Evolutionary conservation across 1,140 invertebrate genomes (phyloP).

Genomic region (Pseudomyrmex sp.): DNA sequence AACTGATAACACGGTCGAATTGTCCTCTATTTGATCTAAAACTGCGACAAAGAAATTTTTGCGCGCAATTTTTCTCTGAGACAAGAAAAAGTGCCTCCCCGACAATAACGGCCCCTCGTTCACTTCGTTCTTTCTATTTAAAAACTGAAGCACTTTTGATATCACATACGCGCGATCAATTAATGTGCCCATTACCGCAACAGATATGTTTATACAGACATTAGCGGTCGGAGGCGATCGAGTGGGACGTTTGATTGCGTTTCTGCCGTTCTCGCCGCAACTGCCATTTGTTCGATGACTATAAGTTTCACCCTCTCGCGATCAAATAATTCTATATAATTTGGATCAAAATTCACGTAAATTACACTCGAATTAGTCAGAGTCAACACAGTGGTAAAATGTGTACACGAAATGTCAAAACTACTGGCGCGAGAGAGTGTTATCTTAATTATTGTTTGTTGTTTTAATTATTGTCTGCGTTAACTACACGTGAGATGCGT

Average conservation of each 20-base stretch:
- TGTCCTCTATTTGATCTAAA: too few species aligned
- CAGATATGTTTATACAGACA: constrained; percentile 75
- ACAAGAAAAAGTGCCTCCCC: not conserved
- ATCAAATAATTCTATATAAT: not conserved
- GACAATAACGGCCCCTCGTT: not conserved
- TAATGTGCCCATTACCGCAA: constrained; percentile 59
- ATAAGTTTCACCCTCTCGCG: not conserved
- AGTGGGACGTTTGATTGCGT: constrained; percentile 66
- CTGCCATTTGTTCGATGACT: not conserved
- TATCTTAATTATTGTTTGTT: not conserved
- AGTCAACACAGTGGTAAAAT: too few species aligned
- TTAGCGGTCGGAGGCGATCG: constrained; percentile 63
- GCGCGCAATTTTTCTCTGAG: not conserved
- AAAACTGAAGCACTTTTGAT: constrained; percentile 32
- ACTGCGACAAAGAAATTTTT: too few species aligned
- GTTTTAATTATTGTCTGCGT: too few species aligned
- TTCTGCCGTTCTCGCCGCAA: constrained; percentile 44
- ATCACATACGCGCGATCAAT: constrained; percentile 54
- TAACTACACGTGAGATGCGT: too few species aligned
- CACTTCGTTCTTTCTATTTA: constrained; percentile 1
- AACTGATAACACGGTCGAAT: too few species aligned
- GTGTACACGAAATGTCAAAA: too few species aligned
- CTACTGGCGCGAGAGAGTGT: too few species aligned
- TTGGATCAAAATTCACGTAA: not conserved
- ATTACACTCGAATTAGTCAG: not conserved